Percentiles rank a stretch among this genome's conserved stretches.
Conservation (phyloP, 1,140 invertebrate genomes). For the Conopomorpha cramerella region DNA sequence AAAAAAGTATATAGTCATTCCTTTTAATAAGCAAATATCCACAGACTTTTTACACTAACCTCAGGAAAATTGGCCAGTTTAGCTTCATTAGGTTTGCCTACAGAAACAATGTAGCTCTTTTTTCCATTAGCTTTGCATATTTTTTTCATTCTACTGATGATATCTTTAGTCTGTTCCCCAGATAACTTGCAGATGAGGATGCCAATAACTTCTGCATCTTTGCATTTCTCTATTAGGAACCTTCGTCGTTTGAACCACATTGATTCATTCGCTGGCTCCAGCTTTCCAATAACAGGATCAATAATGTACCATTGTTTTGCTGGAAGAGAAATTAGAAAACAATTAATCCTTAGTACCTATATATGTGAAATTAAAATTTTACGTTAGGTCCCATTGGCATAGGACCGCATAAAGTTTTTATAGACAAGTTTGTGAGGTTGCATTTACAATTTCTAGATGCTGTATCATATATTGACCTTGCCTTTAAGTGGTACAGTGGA, state of each 20-base stretch:
- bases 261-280: constrained; percentile 49
- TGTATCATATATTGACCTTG: no score
- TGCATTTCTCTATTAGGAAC: constrained; percentile 85
- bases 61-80: constrained; percentile 94
- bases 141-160: constrained; percentile 76
- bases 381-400: no score
- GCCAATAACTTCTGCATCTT: constrained; percentile 84
- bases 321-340: no score
- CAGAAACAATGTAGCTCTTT: constrained; percentile 87
- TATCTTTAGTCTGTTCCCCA: constrained; percentile 77
- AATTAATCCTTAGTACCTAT: no score
- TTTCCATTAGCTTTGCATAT: constrained; percentile 76
- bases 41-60: constrained; percentile 48
- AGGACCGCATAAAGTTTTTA: no score
- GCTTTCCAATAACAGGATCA: constrained; percentile 30
- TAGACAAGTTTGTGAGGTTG: no score
- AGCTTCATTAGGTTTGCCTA: constrained; percentile 89
- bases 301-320: constrained; percentile 57
- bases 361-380: no score
- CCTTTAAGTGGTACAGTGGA: no score
- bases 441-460: no score
- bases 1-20: no score
- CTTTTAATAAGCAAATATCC: no score
- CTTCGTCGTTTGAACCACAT: constrained; percentile 76
- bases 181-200: constrained; percentile 88